A percentile compares a stretch with the other conserved stretches of the same genome.
Evolutionary conservation across 2,113 vertebrate genomes (phyloP).

Genomic region (Pseudopodoces humilis): DNA sequence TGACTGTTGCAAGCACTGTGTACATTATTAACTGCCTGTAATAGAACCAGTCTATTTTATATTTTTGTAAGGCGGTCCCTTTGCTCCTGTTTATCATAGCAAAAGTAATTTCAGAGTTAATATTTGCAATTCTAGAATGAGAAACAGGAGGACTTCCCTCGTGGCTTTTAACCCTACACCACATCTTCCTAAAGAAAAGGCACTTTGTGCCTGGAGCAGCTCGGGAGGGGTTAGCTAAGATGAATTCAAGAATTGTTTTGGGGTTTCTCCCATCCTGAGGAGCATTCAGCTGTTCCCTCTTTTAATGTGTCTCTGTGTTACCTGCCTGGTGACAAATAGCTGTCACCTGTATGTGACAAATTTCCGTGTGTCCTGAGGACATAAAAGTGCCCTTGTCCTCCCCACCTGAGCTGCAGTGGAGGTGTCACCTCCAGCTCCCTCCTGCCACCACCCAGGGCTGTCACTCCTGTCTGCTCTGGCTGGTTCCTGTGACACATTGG

Average conservation of each 20-base stretch:
- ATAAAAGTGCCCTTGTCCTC: neutral
- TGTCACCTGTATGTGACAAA: fast-evolving
- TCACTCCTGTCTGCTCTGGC: neutral
- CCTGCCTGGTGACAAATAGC: neutral
- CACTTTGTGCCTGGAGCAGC: neutral
- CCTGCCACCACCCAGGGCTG: neutral
- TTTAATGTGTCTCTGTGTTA: neutral
- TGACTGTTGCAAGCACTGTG: neutral
- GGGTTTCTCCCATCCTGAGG: neutral
- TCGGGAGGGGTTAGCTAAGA: neutral
- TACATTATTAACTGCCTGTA: conserved; percentile 17
- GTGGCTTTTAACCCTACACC: neutral
- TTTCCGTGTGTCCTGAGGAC: fast-evolving
- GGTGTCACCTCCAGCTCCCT: neutral
- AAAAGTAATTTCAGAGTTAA: neutral
- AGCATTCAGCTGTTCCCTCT: neutral
- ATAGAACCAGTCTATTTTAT: neutral
- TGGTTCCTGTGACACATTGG: neutral
- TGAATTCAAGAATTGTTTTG: neutral
- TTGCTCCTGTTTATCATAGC: neutral
- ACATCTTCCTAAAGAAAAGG: neutral
- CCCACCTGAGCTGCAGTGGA: neutral
- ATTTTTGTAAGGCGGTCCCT: neutral
- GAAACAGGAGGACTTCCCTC: neutral
- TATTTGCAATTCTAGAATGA: neutral